Conservation (phyloP, 2,797 vertebrate genomes). For the Cygnus olor region DNA sequence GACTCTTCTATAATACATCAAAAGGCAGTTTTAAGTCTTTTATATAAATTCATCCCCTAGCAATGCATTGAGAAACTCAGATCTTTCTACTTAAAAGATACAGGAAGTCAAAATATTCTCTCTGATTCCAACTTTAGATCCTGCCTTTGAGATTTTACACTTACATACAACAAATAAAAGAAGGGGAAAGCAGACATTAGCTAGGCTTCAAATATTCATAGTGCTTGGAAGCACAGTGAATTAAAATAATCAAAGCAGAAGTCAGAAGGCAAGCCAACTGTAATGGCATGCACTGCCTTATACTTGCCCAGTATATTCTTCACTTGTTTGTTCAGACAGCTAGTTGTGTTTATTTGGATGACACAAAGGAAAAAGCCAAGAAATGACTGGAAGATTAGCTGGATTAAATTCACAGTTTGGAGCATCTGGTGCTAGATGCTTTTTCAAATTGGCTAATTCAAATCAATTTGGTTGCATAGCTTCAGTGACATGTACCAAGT, state of each 20-base stretch:
- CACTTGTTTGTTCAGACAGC: not conserved
- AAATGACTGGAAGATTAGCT: not conserved
- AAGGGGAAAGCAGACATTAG: not conserved
- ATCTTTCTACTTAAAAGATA: not conserved
- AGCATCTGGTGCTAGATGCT: not conserved
- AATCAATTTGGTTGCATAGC: not conserved
- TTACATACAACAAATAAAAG: not conserved
- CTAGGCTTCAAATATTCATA: not conserved
- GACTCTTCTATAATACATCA: not conserved
- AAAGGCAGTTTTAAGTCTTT: not conserved
- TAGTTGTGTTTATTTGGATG: not conserved
- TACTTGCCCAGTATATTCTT: not conserved
- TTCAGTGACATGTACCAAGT: not conserved
- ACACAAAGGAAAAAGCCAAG: not conserved
- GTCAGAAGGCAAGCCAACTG: not conserved
- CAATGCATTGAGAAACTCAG: not conserved
- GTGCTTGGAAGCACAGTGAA: not conserved
- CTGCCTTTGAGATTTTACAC: not conserved
- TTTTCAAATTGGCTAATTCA: not conserved
- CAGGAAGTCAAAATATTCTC: not conserved
- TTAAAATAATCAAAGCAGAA: constrained; percentile 10
- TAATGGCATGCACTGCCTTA: not conserved
- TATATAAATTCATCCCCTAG: not conserved
- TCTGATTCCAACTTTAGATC: constrained; percentile 15
- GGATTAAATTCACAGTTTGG: not conserved